A percentile compares a stretch with the other conserved stretches of the same genome.
Conservation (phyloP, 1,140 invertebrate genomes). For the Ctenoplectra terminalis region DNA sequence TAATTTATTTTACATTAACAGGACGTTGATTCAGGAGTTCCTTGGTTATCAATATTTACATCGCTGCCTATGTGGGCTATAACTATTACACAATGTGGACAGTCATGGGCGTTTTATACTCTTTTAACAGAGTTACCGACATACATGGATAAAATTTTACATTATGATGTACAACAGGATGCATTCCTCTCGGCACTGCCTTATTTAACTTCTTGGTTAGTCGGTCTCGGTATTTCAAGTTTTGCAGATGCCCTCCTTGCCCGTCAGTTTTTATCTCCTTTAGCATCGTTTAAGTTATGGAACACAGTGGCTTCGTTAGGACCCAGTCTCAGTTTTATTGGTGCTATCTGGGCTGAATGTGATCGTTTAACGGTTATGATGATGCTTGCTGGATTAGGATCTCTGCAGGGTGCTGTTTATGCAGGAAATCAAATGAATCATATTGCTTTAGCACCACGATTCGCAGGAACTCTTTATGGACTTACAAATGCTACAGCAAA, state of each 20-base stretch:
- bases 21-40: constrained; percentile 79
- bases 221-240: constrained; percentile 87
- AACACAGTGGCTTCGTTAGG: constrained; percentile 89
- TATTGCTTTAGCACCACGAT: constrained; percentile 92
- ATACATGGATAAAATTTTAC: constrained; percentile 96
- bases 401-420: constrained; percentile 89
- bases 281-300: constrained; percentile 90
- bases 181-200: constrained; percentile 79
- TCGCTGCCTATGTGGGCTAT: constrained; percentile 95
- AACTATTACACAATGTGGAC: constrained; percentile 93
- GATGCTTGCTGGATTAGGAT: constrained; percentile 88
- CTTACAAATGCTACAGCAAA: constrained; percentile 94
- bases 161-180: constrained; percentile 90
- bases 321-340: constrained; percentile 89
- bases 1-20: constrained; percentile 49
- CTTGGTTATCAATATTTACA: constrained; percentile 91
- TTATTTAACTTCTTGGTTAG: constrained; percentile 85
- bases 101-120: constrained; percentile 97
- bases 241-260: constrained; percentile 88
- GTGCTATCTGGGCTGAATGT: constrained; percentile 90
- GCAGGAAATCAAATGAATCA: constrained; percentile 94
- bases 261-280: constrained; percentile 85
- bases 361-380: constrained; percentile 88
- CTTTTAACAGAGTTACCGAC: constrained; percentile 96
- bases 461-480: constrained; percentile 94